A percentile compares a stretch with the other conserved stretches of the same genome.
phyloP scores from a whole-genome alignment of 2,113 vertebrate species.

The Laterallus jamaicensis region DNA sequence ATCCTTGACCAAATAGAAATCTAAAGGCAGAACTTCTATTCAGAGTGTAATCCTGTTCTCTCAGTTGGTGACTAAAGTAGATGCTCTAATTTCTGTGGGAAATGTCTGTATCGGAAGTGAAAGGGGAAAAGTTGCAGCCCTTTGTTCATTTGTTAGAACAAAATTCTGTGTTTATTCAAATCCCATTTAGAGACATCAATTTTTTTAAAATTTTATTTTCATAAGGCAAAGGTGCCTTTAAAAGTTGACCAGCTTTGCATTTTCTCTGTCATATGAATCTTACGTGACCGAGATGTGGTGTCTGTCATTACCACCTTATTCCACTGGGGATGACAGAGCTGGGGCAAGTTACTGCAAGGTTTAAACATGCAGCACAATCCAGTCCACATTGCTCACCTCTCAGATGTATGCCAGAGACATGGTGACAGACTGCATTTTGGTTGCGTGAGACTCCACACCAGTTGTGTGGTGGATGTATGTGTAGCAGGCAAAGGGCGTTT shows the following conservation, averaged over 20 bases:
- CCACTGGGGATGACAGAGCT: background rate
- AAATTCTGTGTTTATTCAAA: background rate
- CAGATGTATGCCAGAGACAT: background rate
- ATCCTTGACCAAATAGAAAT: background rate
- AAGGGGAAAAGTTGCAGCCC: background rate
- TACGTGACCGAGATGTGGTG: background rate
- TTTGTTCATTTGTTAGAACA: background rate
- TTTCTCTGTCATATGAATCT: background rate
- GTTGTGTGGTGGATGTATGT: background rate
- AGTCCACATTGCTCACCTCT: background rate
- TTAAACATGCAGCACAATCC: background rate
- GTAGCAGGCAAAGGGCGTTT: background rate
- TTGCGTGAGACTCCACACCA: background rate
- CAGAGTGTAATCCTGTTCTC: background rate
- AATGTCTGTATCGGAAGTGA: background rate
- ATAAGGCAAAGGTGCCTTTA: background rate
- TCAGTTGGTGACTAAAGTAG: background rate
- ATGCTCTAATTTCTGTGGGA: background rate
- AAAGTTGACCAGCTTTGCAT: background rate
- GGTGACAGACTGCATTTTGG: constrained; percentile 19
- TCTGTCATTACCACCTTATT: background rate
- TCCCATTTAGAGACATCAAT: background rate
- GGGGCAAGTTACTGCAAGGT: background rate
- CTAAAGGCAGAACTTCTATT: background rate
- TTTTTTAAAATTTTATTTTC: background rate